Percentiles rank a stretch among this genome's conserved stretches.
These are phyloP conservation scores for Drosophila mojavensis DNA, from an alignment of 1,140 invertebrate genomes.

Conservation along the genomic window DNA sequence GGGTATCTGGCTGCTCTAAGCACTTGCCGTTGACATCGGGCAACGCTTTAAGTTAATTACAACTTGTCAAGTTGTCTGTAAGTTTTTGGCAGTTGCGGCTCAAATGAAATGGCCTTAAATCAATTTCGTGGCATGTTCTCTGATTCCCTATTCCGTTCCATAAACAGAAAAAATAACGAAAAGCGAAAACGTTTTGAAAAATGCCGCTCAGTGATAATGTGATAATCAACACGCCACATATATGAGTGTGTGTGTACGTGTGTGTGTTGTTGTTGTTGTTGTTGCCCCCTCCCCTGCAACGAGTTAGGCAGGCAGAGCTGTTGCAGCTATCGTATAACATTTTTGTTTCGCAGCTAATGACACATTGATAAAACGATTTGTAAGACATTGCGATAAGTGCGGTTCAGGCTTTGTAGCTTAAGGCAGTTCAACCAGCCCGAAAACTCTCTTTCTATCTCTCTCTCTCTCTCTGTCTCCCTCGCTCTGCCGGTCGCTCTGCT, in stretches of 20 bases:
- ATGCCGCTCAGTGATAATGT: constrained; percentile 55
- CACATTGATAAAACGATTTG: constrained; percentile 82
- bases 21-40: constrained; percentile 26
- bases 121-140: constrained; percentile 67
- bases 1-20: constrained; percentile 9
- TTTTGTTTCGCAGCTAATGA: constrained; percentile 70
- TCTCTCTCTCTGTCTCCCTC: not conserved
- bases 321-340: constrained; percentile 70
- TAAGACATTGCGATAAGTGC: constrained; percentile 81
- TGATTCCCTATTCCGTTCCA: constrained; percentile 41
- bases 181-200: constrained; percentile 57
- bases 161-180: not conserved
- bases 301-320: not conserved
- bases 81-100: constrained; percentile 59
- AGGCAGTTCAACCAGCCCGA: constrained; percentile 12
- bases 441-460: not conserved
- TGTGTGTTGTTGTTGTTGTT: constrained; percentile 39
- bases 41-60: constrained; percentile 79
- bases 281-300: not conserved
- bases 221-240: constrained; percentile 77
- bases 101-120: constrained; percentile 67
- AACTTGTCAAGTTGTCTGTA: constrained; percentile 63
- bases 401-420: constrained; percentile 80
- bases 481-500: too few relatives aligned
- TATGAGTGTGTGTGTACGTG: constrained; percentile 52